phyloP scores from a whole-genome alignment of 2,797 vertebrate genomes.

The Eospalax fontanierii region DNA sequence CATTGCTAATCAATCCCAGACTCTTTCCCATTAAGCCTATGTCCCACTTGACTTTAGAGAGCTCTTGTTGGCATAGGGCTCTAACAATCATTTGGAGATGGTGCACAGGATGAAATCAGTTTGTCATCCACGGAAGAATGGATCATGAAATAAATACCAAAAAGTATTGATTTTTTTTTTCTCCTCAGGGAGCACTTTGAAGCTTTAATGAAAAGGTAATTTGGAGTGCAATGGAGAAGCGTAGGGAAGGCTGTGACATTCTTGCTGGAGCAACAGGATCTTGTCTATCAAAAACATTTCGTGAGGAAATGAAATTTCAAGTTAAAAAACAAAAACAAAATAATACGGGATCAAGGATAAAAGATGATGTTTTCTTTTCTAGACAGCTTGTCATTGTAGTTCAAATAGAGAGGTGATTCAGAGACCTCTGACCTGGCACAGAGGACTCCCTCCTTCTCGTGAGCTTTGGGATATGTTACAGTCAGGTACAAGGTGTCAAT shows the following conservation, averaged over 20 bases:
- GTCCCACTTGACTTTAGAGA: slow-evolving; percentile 42
- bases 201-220: slow-evolving; percentile 41
- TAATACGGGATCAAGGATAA: background rate
- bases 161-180: slow-evolving; percentile 38
- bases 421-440: background rate
- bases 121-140: slow-evolving; percentile 12
- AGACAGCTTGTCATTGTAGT: background rate
- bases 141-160: slow-evolving; percentile 39
- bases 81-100: background rate
- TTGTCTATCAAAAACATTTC: slow-evolving; percentile 26
- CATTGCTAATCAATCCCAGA: background rate
- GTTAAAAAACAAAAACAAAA: background rate
- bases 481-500: slow-evolving; percentile 4
- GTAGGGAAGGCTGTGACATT: background rate
- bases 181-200: slow-evolving; percentile 1
- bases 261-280: background rate
- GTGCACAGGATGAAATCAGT: slow-evolving; percentile 1
- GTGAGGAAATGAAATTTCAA: slow-evolving; percentile 32
- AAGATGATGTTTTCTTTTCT: background rate
- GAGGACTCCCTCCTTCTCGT: background rate
- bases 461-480: background rate
- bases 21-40: background rate
- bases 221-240: background rate
- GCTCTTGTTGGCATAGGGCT: background rate
- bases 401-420: background rate